Base-by-base conservation (phyloP, 2,113 vertebrate genomes). In the Porphyrio hochstetteri region DNA sequence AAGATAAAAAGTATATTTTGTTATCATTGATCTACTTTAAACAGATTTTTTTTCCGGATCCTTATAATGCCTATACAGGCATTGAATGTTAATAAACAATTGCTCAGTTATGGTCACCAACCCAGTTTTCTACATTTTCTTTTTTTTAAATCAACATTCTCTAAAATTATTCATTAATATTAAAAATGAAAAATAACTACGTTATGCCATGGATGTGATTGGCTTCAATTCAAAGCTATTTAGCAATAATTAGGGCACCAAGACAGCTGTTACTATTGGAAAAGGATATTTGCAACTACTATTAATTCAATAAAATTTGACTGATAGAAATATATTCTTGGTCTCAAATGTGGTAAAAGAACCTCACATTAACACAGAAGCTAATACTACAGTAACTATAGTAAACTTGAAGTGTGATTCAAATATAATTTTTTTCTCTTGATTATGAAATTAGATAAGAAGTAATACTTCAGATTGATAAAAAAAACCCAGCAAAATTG, bases 281-380 rank as follows among this genome's bases (percentile, higher is more conserved):
- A 90, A 77, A 64, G 7, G 29, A 80, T 17, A 75, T 52, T 29
- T 78, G 48, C 28, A 48, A 17, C 46, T 86, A 55, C 80, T 85
- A 77, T 48, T 91, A 92, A 93, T 82, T 79, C 63, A 90, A 56
- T 81, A 91, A 91, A 92, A 81, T 19, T 29, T 59, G 48, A 72
- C 5, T 29, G 53, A 77, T 76, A 67, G 48, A 86, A 92, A 86
- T 70, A 17, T 83, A 31, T 18, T 59, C n/a, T 75, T 63, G 19
- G 24, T 80, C 38, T 88, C 68, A 63, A 55, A 52, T 25, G 11
- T 36, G 64, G 42, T 70, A 50, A 67, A 87, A 52, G 35, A 44
- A 56, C 11, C 35, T 90, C 16, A 46, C 0, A 2, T 7, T 69
- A 79, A 79, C 44, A 59, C 9, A 61, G 53, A 86, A 85, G 21